Evolutionary conservation across 2,113 vertebrate species (phyloP).

Genomic region (Mobula birostris): DNA sequence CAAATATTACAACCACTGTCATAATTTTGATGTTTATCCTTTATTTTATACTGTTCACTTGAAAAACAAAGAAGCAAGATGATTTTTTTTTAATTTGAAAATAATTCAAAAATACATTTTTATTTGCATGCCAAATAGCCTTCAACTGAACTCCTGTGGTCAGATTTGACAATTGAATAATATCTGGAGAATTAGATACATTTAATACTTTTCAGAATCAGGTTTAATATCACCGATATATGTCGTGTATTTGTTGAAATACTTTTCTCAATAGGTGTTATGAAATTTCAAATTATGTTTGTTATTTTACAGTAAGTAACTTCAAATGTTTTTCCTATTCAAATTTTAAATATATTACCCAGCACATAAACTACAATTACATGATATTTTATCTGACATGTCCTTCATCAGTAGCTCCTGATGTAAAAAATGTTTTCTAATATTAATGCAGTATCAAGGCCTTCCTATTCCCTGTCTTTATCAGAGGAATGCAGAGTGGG

Average conservation of each 20-base stretch:
- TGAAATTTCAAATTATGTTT: constrained; percentile 3
- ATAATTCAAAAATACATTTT: not conserved
- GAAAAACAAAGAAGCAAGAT: not conserved
- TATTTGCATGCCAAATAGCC: not conserved
- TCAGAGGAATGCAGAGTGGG: not conserved
- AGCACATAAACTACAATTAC: not conserved
- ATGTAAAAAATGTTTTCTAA: constrained; percentile 17
- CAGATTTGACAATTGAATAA: constrained; percentile 2
- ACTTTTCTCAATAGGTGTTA: not conserved
- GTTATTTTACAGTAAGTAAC: not conserved
- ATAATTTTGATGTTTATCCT: not conserved
- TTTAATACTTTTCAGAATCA: not conserved
- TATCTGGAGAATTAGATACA: not conserved
- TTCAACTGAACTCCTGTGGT: not conserved
- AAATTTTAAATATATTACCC: not conserved
- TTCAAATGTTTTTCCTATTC: not conserved
- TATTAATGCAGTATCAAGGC: not conserved
- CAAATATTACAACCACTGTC: not conserved
- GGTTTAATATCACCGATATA: too few species aligned
- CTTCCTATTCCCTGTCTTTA: not conserved
- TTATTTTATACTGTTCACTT: not conserved
- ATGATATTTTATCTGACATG: not conserved
- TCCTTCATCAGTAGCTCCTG: not conserved
- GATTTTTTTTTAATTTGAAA: not conserved
- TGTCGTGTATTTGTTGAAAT: too few species aligned